Conservation (phyloP, 2,797 vertebrate genomes). For the Podarcis lilfordi region DNA sequence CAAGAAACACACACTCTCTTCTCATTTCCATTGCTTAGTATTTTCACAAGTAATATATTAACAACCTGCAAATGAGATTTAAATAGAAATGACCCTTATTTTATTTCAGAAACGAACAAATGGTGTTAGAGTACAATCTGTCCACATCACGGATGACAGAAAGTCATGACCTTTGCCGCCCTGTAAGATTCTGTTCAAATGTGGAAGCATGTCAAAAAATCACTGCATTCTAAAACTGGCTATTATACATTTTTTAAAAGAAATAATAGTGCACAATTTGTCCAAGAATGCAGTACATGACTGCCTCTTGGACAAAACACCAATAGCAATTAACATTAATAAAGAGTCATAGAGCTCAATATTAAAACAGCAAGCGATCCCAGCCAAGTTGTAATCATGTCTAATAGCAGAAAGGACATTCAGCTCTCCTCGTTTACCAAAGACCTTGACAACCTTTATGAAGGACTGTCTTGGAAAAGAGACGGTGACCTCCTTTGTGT, state of each 20-base stretch:
- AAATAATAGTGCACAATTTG: constrained; percentile 3
- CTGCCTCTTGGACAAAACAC: constrained; percentile 33
- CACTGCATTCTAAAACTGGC: constrained; percentile 29
- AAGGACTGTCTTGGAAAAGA: constrained; percentile 30
- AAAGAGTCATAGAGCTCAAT: neutral
- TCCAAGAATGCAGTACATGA: constrained; percentile 9
- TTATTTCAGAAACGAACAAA: constrained; percentile 43
- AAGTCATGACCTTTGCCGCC: constrained; percentile 43
- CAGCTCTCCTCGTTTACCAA: constrained; percentile 14
- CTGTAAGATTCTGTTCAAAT: constrained; percentile 45
- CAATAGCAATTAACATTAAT: constrained; percentile 20
- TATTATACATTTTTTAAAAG: constrained; percentile 31
- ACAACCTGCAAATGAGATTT: constrained; percentile 51
- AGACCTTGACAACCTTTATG: constrained; percentile 16
- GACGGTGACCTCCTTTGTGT: neutral
- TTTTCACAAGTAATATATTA: neutral
- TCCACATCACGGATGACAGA: constrained; percentile 41
- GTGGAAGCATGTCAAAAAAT: constrained; percentile 33
- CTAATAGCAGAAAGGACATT: constrained; percentile 18
- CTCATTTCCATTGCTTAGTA: constrained; percentile 20
- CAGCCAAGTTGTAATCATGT: constrained; percentile 15
- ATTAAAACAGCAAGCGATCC: neutral
- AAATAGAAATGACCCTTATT: constrained; percentile 64
- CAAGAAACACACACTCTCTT: constrained; percentile 11
- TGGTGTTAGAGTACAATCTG: constrained; percentile 53